Evolutionary conservation across 2,113 vertebrate genomes (phyloP), one percentile per base, ranked within the genome.

Genomic region (Dipodomys merriami): DNA sequence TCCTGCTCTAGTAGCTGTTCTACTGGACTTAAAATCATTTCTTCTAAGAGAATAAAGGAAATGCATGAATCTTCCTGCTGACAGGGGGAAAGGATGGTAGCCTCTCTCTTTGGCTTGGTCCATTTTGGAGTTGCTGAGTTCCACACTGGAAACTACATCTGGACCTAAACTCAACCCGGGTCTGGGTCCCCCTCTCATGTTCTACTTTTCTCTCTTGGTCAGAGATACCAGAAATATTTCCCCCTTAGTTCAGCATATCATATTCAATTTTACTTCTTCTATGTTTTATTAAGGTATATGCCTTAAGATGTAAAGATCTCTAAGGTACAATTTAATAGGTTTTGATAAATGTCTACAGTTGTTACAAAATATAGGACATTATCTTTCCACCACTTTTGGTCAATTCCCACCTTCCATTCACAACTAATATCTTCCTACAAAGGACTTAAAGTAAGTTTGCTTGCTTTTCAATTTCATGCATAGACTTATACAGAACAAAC

Each of bases 211-310:
- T 53, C 25, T 64, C 69, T 44, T 81, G 35, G 35, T 80, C 30
- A 25, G 35, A 81, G 11, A 46, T 67, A 27, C 81, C 77, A 89
- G 57, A 20, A 27, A 15, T 33, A 13, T 74, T 78, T 92, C 77
- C 68, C 49, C 64, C 46, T 86, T 92, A 57, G 69, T 80, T 94
- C 35, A 72, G 33, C 30, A 46, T 44, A 65, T 35, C 46, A 13
- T 86, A 94, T 65, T 92, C 46, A 89, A 53, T 83, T 78, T 86
- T 86, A 27, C 44, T 90, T 15, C 68, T 91, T 62, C 88, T 94
- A 46, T 27, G 27, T 83, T 95, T 95, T 68, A 84, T 94, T 85
- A 85, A 76, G 33, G 39, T 74, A 76, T 46, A 64, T 68, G 57
- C 1, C 33, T 12, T 30, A 25, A 91, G 57, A 57, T 46, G 19